phyloP scores from a whole-genome alignment of 1,140 invertebrate species.

The Cyphomyrmex costatus region DNA sequence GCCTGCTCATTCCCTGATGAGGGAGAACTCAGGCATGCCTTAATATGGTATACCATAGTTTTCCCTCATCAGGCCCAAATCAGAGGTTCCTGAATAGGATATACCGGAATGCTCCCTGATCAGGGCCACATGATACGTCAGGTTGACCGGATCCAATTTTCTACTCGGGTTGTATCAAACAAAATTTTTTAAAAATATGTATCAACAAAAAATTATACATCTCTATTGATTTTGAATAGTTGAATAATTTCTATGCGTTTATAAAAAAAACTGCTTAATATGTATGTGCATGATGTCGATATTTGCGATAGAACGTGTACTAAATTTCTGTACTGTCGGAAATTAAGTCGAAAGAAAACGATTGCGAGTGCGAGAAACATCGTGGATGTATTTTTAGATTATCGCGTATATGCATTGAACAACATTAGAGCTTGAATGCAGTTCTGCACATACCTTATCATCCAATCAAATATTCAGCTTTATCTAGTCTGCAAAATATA shows the following conservation, averaged over 20 bases:
- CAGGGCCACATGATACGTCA: too few species aligned
- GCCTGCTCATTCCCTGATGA: too few species aligned
- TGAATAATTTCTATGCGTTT: not conserved
- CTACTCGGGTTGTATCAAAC: too few species aligned
- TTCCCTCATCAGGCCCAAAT: too few species aligned
- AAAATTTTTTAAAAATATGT: slow-evolving; percentile 11
- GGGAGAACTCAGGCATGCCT: too few species aligned
- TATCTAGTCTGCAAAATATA: slow-evolving; percentile 84
- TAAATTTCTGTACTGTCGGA: slow-evolving; percentile 11
- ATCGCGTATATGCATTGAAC: slow-evolving; percentile 17
- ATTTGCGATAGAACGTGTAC: not conserved
- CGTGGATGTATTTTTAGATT: slow-evolving; percentile 42
- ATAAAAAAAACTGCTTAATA: not conserved
- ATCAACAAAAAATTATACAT: not conserved
- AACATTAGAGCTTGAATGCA: slow-evolving; percentile 33
- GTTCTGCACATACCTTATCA: slow-evolving; percentile 72
- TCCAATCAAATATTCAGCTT: slow-evolving; percentile 79
- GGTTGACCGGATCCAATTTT: too few species aligned
- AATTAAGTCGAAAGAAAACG: slow-evolving; percentile 10
- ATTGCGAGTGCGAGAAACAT: slow-evolving; percentile 17
- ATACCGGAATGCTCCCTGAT: too few species aligned
- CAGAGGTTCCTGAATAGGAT: too few species aligned
- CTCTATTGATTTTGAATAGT: not conserved
- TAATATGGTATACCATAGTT: too few species aligned
- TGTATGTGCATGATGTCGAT: not conserved